These are phyloP conservation scores for Paelopatides confundens DNA, from an alignment of 53 echinoderm and acorn worm species.

Conservation along the genomic window DNA sequence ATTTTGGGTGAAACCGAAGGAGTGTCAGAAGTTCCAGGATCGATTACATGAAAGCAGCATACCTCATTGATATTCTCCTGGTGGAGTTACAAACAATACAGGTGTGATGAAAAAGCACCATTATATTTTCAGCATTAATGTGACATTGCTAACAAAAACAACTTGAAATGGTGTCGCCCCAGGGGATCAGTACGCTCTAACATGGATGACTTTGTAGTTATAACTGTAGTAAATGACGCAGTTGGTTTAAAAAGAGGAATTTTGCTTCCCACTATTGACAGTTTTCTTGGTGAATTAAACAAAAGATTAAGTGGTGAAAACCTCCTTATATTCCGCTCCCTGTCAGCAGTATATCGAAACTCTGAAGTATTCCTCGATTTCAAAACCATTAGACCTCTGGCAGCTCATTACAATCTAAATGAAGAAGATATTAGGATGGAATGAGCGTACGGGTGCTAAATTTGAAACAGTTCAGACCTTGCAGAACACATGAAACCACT, in stretches of 20 bases:
- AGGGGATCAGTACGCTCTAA: neutral
- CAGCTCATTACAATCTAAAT: slow-evolving; percentile 52
- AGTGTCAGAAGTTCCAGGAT: slow-evolving; percentile 8
- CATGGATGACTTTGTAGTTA: neutral
- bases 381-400: slow-evolving; percentile 50
- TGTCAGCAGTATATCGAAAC: slow-evolving; percentile 42
- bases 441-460: neutral
- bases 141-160: slow-evolving; percentile 29
- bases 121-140: too few relatives aligned
- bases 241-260: neutral
- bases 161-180: neutral
- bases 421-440: slow-evolving; percentile 37
- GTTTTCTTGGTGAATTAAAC: slow-evolving; percentile 55
- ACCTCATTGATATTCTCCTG: slow-evolving; percentile 27
- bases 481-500: slow-evolving; percentile 46
- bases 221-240: neutral
- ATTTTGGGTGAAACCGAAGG: slow-evolving; percentile 20
- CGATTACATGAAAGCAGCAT: slow-evolving; percentile 2
- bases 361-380: slow-evolving; percentile 36
- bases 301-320: slow-evolving; percentile 50
- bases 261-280: slow-evolving; percentile 28
- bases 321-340: slow-evolving; percentile 41
- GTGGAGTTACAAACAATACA: slow-evolving; percentile 21
- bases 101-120: slow-evolving; percentile 53
- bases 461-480: slow-evolving; percentile 29